Evolutionary conservation across 2,797 vertebrate genomes (phyloP).

Genomic region (Acanthornis magna): DNA sequence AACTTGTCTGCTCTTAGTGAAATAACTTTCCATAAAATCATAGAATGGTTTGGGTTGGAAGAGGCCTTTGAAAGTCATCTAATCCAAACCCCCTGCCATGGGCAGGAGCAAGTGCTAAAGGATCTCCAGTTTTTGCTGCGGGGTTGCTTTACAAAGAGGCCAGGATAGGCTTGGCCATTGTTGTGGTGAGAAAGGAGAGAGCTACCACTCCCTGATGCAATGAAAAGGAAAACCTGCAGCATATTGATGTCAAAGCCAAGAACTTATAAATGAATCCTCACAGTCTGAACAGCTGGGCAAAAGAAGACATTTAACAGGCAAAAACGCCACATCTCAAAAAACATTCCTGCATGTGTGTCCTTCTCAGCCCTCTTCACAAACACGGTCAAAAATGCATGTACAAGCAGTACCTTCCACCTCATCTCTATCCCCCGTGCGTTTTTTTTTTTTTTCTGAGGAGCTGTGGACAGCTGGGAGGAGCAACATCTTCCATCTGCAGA

Average conservation of each 20-base stretch:
- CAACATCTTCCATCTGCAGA: constrained; percentile 7
- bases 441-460: neutral
- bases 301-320: neutral
- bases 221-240: neutral
- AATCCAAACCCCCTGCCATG: neutral
- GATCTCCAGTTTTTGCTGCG: neutral
- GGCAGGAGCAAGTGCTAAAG: neutral
- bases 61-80: neutral
- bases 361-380: neutral
- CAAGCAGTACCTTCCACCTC: neutral
- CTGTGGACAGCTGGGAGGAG: constrained; percentile 11
- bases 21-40: neutral
- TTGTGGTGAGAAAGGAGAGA: neutral
- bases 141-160: neutral
- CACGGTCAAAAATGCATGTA: neutral
- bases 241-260: neutral
- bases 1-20: neutral
- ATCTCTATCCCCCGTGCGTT: neutral
- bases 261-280: neutral
- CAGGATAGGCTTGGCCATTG: neutral
- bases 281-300: neutral
- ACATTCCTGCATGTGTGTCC: neutral
- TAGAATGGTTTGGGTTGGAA: neutral
- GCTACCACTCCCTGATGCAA: neutral
- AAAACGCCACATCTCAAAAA: neutral